phyloP scores from a whole-genome alignment of 2,113 vertebrate genomes.

The Coryphaenoides rupestris region DNA sequence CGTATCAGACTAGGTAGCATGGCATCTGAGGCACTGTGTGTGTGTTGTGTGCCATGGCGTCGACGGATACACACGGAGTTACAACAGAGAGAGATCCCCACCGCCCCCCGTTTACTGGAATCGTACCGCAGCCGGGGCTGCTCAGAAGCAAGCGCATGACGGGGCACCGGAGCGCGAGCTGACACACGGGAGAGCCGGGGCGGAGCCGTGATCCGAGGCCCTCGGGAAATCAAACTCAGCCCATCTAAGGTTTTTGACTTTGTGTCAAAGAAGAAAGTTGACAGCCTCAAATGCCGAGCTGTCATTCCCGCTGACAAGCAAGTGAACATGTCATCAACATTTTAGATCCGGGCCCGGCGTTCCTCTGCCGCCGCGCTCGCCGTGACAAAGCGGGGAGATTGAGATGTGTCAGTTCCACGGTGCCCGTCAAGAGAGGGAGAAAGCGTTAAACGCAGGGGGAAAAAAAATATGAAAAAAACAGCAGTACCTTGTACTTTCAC shows the following conservation, averaged over 20 bases:
- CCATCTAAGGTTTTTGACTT: constrained; percentile 22
- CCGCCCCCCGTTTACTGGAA: not conserved
- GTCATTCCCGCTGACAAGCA: constrained; percentile 35
- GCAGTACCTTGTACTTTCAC: constrained; percentile 13
- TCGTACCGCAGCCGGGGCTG: too few species aligned
- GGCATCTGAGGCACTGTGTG: too few species aligned
- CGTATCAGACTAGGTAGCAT: too few species aligned
- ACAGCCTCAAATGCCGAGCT: constrained; percentile 38
- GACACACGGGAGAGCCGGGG: constrained; percentile 34
- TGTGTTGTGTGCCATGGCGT: too few species aligned
- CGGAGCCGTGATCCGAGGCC: constrained; percentile 39
- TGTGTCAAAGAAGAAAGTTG: constrained; percentile 27
- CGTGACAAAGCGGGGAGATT: constrained; percentile 34
- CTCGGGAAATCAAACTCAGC: constrained; percentile 42
- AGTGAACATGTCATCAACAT: constrained; percentile 40
- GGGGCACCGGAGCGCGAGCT: constrained; percentile 9
- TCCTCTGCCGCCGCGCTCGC: constrained; percentile 22
- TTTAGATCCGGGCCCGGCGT: constrained; percentile 12
- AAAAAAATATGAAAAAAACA: constrained; percentile 13
- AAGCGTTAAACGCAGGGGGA: constrained; percentile 18
- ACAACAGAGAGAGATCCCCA: not conserved
- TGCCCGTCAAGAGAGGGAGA: constrained; percentile 2
- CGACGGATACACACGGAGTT: too few species aligned
- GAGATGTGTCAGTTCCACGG: constrained; percentile 47
- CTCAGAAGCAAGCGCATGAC: not conserved